phyloP scores from a whole-genome alignment of 1,140 invertebrate species.

The Drosophila rhopaloa region DNA sequence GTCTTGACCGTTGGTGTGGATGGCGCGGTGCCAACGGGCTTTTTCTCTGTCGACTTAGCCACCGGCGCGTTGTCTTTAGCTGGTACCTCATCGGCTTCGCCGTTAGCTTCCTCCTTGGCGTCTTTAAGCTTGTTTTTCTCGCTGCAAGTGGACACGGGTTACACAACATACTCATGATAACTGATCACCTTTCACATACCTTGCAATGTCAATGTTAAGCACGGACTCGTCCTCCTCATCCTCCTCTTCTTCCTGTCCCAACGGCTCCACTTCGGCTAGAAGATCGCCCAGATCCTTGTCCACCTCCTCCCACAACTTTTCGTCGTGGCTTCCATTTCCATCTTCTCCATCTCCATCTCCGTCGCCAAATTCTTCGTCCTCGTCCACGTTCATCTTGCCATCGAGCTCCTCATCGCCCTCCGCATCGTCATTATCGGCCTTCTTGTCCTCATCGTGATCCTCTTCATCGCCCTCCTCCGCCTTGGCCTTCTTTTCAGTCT shows the following conservation, averaged over 20 bases:
- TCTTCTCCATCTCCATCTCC: constrained; percentile 57
- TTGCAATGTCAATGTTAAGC: constrained; percentile 85
- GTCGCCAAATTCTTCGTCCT: constrained; percentile 53
- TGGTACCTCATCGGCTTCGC: constrained; percentile 39
- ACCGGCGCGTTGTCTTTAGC: constrained; percentile 40
- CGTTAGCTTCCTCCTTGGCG: constrained; percentile 62
- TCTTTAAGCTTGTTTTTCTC: constrained; percentile 77
- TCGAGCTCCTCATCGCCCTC: constrained; percentile 84
- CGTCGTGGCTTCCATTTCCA: constrained; percentile 86
- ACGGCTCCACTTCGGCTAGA: constrained; percentile 87
- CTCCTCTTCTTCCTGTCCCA: constrained; percentile 88
- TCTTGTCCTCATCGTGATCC: constrained; percentile 34
- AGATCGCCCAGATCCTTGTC: constrained; percentile 91
- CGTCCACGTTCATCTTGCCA: constrained; percentile 84
- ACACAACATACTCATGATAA: not conserved
- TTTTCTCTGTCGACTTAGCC: constrained; percentile 53
- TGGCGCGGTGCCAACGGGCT: constrained; percentile 17
- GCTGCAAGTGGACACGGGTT: constrained; percentile 36
- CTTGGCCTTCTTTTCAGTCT: constrained; percentile 86
- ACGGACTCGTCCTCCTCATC: constrained; percentile 90
- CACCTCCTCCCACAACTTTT: constrained; percentile 90
- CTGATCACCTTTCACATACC: constrained; percentile 27
- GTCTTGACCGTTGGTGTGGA: constrained; percentile 26
- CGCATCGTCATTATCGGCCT: constrained; percentile 39
- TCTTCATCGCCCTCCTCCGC: constrained; percentile 69